Percentiles rank a stretch among this genome's conserved stretches.
phyloP scores from a whole-genome alignment of 2,797 vertebrate genomes.

The Tenualosa thibaudeaui region DNA sequence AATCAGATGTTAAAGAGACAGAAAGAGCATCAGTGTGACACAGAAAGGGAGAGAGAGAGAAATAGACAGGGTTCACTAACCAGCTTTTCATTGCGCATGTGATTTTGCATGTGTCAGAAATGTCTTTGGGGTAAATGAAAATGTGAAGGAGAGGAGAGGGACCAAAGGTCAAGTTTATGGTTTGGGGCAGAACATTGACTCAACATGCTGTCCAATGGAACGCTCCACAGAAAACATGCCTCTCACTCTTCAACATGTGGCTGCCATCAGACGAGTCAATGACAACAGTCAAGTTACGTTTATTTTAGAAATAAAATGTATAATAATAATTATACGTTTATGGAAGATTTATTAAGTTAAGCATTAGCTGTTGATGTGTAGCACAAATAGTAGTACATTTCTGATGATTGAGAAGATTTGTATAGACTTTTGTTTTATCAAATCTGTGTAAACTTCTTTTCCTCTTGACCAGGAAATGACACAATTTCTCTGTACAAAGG shows the following conservation, averaged over 20 bases:
- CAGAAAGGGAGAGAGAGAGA: background rate
- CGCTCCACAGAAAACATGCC: background rate
- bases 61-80: constrained; percentile 54
- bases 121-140: background rate
- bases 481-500: constrained; percentile 14
- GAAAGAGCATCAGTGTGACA: constrained; percentile 38
- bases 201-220: constrained; percentile 47
- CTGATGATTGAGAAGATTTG: background rate
- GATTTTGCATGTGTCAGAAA: constrained; percentile 72
- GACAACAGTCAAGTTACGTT: background rate
- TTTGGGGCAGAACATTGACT: constrained; percentile 28
- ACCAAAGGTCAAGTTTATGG: constrained; percentile 27
- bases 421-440: too few relatives aligned
- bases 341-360: background rate
- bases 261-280: background rate
- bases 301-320: background rate
- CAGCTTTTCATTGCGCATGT: constrained; percentile 69
- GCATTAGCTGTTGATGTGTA: background rate
- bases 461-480: background rate
- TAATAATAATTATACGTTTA: too few relatives aligned
- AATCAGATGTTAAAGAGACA: constrained; percentile 62
- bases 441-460: background rate
- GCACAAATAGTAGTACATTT: background rate
- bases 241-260: background rate
- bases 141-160: constrained; percentile 37